Percentiles rank a stretch among this genome's conserved stretches.
These are phyloP conservation scores for Miichthys miiuy DNA, from an alignment of 2,797 vertebrate species.

Conservation along the genomic window DNA sequence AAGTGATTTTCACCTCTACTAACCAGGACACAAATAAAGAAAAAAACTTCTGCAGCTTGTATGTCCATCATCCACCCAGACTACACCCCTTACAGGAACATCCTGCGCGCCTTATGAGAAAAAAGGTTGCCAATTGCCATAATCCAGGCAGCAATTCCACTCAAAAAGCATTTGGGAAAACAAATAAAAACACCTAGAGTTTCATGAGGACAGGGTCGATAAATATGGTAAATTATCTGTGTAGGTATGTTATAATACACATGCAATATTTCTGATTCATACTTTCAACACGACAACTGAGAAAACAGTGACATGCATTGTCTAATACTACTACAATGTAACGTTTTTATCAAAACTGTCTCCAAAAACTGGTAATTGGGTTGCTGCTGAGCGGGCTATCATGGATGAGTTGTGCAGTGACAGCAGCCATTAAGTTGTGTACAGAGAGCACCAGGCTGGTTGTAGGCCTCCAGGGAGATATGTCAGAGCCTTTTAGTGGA, in stretches of 20 bases:
- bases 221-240: not conserved
- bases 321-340: constrained; percentile 39
- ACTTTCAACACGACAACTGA: constrained; percentile 12
- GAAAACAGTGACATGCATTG: constrained; percentile 13
- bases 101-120: not conserved
- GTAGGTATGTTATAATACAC: not conserved
- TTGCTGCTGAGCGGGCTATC: constrained; percentile 71
- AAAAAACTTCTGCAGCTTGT: not conserved
- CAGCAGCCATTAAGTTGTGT: constrained; percentile 82
- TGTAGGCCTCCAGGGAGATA: constrained; percentile 79
- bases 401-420: constrained; percentile 80
- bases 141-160: not conserved
- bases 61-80: not conserved
- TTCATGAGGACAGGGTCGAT: not conserved
- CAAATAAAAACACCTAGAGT: not conserved
- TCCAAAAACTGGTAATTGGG: constrained; percentile 75
- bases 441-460: constrained; percentile 77
- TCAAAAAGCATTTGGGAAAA: not conserved
- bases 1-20: not conserved
- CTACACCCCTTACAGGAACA: not conserved
- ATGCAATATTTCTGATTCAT: not conserved
- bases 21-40: not conserved
- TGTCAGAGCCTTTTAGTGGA: constrained; percentile 84
- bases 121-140: not conserved
- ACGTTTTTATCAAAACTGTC: constrained; percentile 65